Evolutionary conservation across 1,140 invertebrate species (phyloP).

Genomic region (Alviniconcha marisindica): DNA sequence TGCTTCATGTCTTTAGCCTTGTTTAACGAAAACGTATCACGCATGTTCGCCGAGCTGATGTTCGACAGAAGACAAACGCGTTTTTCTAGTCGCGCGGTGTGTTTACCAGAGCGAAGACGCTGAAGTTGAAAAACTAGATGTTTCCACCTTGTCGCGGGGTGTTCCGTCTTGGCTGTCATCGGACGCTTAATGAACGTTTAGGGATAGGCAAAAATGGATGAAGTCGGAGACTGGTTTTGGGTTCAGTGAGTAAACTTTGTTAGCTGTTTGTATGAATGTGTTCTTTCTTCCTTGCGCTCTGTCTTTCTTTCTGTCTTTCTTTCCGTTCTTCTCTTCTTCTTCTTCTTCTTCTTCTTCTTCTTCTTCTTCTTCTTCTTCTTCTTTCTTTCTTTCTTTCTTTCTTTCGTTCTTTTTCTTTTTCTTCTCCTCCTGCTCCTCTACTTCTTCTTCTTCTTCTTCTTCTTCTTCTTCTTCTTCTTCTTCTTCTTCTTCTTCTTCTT

Average conservation of each 20-base stretch:
- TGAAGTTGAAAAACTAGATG: constrained; percentile 4
- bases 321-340: no score
- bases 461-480: no score
- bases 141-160: neutral
- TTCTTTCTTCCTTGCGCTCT: no score
- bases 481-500: neutral
- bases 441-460: neutral
- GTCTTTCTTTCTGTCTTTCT: no score
- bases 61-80: constrained; percentile 4
- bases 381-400: no score
- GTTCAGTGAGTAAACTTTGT: no score
- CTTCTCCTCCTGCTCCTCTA: neutral
- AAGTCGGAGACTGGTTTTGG: no score
- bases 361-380: neutral
- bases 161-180: no score
- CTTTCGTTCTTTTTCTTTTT: neutral
- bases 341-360: neutral
- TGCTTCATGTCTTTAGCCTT: neutral
- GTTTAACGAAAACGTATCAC: constrained; percentile 5
- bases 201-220: no score
- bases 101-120: neutral
- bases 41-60: neutral
- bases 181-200: no score
- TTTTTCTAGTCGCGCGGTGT: neutral
- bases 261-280: no score